phyloP scores from a whole-genome alignment of 2,888 invertebrate genomes.

The Ennomos quercinarius region DNA sequence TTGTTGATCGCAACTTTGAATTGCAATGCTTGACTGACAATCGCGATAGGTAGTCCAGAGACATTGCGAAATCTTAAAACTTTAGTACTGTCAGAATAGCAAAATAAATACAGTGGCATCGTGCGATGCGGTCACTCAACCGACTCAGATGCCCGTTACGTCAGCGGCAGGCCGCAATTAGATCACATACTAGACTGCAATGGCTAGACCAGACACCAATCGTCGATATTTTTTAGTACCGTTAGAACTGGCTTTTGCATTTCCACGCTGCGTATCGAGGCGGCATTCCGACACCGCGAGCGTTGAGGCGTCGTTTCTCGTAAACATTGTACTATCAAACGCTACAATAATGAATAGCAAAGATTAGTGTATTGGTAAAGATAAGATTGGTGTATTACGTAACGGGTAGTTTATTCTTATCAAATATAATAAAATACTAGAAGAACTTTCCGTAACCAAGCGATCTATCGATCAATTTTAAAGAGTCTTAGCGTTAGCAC shows the following conservation, averaged over 20 bases:
- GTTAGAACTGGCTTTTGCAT: slow-evolving; percentile 74
- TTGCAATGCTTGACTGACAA: no score
- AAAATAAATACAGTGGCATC: slow-evolving; percentile 52
- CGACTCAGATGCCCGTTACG: slow-evolving; percentile 76
- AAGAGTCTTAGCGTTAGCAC: no score
- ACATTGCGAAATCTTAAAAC: no score
- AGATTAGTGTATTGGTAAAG: no score
- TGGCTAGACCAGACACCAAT: slow-evolving; percentile 74
- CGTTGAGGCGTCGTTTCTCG: slow-evolving; percentile 50
- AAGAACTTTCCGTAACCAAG: no score
- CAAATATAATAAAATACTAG: no score
- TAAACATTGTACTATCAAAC: slow-evolving; percentile 43
- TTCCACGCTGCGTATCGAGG: slow-evolving; percentile 41
- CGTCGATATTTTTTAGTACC: slow-evolving; percentile 69
- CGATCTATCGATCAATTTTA: no score
- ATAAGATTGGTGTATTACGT: no score
- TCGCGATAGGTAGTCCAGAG: no score
- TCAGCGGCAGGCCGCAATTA: slow-evolving; percentile 80
- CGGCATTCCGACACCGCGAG: slow-evolving; percentile 59
- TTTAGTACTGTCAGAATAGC: slow-evolving; percentile 16
- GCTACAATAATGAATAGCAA: slow-evolving; percentile 9
- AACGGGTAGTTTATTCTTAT: no score
- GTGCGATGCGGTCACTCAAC: slow-evolving; percentile 81
- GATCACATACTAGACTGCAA: slow-evolving; percentile 76
- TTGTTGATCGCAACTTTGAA: no score